phyloP scores from a whole-genome alignment of 2,797 vertebrate species.

The Macropus fuliginosus region DNA sequence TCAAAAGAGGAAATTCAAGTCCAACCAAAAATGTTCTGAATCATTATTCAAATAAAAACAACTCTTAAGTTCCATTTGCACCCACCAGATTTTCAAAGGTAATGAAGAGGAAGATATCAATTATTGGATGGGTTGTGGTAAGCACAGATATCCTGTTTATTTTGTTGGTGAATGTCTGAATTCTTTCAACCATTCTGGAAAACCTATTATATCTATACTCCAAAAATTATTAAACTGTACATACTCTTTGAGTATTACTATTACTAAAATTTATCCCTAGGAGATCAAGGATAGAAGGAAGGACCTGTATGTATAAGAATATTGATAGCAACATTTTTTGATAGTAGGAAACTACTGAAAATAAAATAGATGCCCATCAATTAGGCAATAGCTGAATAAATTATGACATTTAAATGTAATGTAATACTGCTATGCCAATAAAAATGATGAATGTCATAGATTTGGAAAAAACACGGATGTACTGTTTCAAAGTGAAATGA shows the following conservation, averaged over 20 bases:
- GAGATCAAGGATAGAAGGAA: not conserved
- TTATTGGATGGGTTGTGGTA: not conserved
- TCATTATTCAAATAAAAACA: not conserved
- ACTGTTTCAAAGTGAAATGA: not conserved
- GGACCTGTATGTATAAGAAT: not conserved
- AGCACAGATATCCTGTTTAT: not conserved
- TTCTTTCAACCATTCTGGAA: not conserved
- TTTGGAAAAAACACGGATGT: not conserved
- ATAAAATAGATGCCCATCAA: not conserved
- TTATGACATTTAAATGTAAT: not conserved
- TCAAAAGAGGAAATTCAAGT: not conserved
- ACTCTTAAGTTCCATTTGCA: not conserved
- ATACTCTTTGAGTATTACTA: not conserved
- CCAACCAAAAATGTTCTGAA: not conserved
- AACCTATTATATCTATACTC: not conserved
- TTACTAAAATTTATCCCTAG: not conserved
- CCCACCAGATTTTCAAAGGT: not conserved
- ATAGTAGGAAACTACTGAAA: not conserved
- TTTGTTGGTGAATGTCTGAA: not conserved
- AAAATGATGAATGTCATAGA: not conserved
- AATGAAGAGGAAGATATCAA: not conserved
- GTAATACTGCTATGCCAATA: not conserved
- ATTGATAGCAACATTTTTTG: not conserved
- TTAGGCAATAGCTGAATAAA: not conserved
- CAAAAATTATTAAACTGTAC: not conserved